Conservation (phyloP, 2,113 vertebrate genomes). For the Gymnobelideus leadbeateri region DNA sequence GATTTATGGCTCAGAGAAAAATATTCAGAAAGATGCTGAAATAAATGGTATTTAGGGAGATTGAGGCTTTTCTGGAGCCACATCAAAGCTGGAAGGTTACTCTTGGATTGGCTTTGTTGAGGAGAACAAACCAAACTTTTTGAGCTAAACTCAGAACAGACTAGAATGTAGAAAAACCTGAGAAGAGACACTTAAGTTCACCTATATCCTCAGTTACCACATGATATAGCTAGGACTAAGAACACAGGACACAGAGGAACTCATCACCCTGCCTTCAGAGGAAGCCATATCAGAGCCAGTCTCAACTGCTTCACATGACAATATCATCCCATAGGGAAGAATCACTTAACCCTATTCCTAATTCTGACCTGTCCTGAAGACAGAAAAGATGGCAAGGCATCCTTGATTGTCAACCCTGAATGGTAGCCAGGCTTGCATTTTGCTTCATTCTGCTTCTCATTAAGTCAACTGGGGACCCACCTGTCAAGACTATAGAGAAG, state of each 20-base stretch:
- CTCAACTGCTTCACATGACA: neutral
- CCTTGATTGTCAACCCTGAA: neutral
- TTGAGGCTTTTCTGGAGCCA: neutral
- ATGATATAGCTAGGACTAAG: neutral
- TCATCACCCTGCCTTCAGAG: neutral
- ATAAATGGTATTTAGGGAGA: neutral
- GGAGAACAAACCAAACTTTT: neutral
- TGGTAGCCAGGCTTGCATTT: neutral
- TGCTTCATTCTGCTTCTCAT: neutral
- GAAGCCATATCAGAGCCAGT: neutral
- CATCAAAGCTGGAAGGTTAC: neutral
- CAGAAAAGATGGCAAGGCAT: neutral
- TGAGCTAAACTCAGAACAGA: neutral
- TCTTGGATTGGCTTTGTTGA: neutral
- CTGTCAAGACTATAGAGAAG: neutral
- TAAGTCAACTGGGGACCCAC: neutral
- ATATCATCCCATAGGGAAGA: neutral
- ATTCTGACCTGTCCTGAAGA: neutral
- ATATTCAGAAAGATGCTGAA: neutral
- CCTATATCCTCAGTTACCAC: neutral
- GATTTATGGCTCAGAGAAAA: neutral
- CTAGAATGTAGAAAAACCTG: neutral
- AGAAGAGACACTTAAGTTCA: neutral
- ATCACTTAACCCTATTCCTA: neutral
- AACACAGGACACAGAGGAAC: neutral